These are phyloP conservation scores for Myotis lucifugus DNA, from an alignment of 2,113 vertebrate genomes.

Conservation along the genomic window DNA sequence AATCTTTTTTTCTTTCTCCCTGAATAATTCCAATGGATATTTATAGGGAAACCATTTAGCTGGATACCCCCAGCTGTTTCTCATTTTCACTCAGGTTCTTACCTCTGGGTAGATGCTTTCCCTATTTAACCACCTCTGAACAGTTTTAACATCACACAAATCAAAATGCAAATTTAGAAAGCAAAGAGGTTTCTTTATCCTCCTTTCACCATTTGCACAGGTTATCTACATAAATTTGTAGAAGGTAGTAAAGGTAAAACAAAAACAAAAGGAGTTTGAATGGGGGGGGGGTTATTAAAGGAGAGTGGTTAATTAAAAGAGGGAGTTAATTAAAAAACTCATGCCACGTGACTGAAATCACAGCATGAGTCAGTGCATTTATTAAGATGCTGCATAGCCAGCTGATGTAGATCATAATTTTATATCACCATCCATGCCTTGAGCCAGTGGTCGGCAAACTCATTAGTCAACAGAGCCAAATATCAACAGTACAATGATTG, in stretches of 20 bases:
- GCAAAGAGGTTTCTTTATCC: constrained; percentile 35
- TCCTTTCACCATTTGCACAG: neutral
- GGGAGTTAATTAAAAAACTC: neutral
- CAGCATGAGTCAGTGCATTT: constrained; percentile 38
- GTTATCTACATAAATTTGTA: constrained; percentile 22
- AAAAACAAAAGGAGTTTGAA: constrained; percentile 30
- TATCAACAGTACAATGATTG: too few relatives aligned
- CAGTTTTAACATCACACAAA: constrained; percentile 40
- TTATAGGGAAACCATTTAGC: constrained; percentile 30
- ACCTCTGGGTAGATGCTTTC: constrained; percentile 34
- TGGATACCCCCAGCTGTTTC: constrained; percentile 32
- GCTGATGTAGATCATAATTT: constrained; percentile 44
- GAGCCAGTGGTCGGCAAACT: neutral
- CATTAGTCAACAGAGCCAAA: too few relatives aligned
- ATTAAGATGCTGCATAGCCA: constrained; percentile 21
- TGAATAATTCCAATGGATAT: constrained; percentile 16
- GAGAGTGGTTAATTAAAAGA: too few relatives aligned
- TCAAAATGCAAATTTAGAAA: constrained; percentile 65
- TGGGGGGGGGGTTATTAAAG: neutral
- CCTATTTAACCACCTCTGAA: constrained; percentile 21
- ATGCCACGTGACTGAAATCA: constrained; percentile 56
- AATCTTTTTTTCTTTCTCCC: constrained; percentile 22
- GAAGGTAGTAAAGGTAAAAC: constrained; percentile 35
- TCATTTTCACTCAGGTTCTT: constrained; percentile 64
- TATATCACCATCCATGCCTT: constrained; percentile 37